Conservation (phyloP, 2,888 invertebrate genomes). For the Tridacna gigas region DNA sequence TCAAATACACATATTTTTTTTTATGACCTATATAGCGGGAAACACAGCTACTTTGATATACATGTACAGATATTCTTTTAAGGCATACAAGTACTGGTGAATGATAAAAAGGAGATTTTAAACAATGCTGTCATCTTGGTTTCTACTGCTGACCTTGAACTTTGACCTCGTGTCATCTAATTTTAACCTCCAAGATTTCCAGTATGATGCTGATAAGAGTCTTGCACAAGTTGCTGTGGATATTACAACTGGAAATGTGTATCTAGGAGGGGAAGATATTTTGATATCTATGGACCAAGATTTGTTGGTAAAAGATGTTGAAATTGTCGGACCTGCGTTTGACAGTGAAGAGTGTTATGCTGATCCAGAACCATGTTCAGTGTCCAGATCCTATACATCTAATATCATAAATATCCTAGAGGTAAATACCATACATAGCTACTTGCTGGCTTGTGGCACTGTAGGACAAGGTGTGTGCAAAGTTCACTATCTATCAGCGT, state of each 20-base stretch:
- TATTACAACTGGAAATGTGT: slow-evolving; percentile 33
- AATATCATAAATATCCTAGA: slow-evolving; percentile 49
- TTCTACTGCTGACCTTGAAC: background rate
- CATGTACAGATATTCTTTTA: no score
- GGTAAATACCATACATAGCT: slow-evolving; percentile 45
- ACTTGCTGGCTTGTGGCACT: slow-evolving; percentile 59
- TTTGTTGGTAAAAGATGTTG: slow-evolving; percentile 13
- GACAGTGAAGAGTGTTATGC: slow-evolving; percentile 53
- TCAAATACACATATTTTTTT: no score
- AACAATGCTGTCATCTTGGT: background rate
- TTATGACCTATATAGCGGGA: no score
- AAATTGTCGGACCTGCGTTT: slow-evolving; percentile 34
- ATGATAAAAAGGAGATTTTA: no score
- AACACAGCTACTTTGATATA: no score
- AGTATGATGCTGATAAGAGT: slow-evolving; percentile 27
- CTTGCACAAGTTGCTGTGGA: slow-evolving; percentile 41
- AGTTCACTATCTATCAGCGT: slow-evolving; percentile 44
- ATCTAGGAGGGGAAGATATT: slow-evolving; percentile 52
- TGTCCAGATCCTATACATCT: slow-evolving; percentile 4
- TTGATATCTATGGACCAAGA: slow-evolving; percentile 43
- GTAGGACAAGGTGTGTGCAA: slow-evolving; percentile 54
- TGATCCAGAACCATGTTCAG: slow-evolving; percentile 23
- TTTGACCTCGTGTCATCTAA: background rate
- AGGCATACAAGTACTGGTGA: no score
- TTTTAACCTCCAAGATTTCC: background rate